phyloP scores from a whole-genome alignment of 1,140 invertebrate genomes.

The Plutomurus gul region DNA sequence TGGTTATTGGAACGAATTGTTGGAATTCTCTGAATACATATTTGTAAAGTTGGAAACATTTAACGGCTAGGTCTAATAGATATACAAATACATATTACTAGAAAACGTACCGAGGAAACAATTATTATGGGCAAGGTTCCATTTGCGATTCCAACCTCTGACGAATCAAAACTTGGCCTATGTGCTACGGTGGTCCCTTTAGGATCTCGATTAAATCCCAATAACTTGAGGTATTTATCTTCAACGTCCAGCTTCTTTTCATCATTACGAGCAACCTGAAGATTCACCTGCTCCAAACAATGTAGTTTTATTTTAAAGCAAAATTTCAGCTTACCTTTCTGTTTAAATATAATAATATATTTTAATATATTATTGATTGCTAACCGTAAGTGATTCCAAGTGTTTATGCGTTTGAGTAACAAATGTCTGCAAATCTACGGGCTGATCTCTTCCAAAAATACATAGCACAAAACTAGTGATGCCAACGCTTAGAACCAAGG shows the following conservation, averaged over 20 bases:
- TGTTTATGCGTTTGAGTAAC: slow-evolving; percentile 52
- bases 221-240: slow-evolving; percentile 48
- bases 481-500: slow-evolving; percentile 43
- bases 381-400: slow-evolving; percentile 50
- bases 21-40: too few relatives aligned
- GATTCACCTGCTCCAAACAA: slow-evolving; percentile 40
- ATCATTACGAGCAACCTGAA: slow-evolving; percentile 31
- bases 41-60: too few relatives aligned
- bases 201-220: slow-evolving; percentile 45
- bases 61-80: too few relatives aligned
- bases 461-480: slow-evolving; percentile 49
- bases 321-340: background rate
- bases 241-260: slow-evolving; percentile 52
- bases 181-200: background rate
- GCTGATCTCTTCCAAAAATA: slow-evolving; percentile 46
- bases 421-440: slow-evolving; percentile 45
- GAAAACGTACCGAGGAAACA: slow-evolving; percentile 39
- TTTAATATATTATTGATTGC: too few relatives aligned
- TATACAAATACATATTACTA: background rate
- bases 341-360: too few relatives aligned
- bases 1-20: too few relatives aligned
- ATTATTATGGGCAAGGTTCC: slow-evolving; percentile 39
- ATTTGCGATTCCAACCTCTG: slow-evolving; percentile 18
- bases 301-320: background rate
- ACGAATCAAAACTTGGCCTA: slow-evolving; percentile 6